Conservation (phyloP, 2,113 vertebrate species). For the Lonchura striata region DNA sequence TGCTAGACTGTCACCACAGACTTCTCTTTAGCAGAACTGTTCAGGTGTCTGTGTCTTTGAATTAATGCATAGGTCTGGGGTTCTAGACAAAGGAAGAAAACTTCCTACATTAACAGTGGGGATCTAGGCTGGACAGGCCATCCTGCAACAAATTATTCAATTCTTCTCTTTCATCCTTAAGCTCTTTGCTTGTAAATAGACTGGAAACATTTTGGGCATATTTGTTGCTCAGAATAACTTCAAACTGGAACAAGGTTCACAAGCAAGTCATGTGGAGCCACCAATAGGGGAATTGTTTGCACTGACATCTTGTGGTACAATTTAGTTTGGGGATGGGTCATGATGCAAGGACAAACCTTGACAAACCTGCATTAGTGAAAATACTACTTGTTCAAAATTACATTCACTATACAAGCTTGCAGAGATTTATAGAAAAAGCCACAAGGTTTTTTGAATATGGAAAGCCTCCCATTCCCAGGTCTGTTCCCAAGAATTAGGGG, state of each 20-base stretch:
- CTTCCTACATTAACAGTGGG: background rate
- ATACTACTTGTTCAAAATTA: background rate
- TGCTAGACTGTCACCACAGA: background rate
- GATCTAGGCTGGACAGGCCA: background rate
- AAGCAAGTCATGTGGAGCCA: background rate
- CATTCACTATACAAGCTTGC: background rate
- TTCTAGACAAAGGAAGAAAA: background rate
- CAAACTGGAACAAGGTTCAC: background rate
- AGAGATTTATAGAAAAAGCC: background rate
- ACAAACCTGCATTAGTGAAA: background rate
- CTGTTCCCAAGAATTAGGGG: background rate
- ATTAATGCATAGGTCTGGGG: background rate
- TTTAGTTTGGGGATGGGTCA: background rate
- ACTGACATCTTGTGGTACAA: conserved; percentile 41
- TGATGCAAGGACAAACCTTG: background rate
- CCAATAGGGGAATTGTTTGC: background rate
- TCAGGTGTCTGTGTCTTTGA: background rate
- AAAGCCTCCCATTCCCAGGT: background rate
- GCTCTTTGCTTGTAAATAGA: background rate
- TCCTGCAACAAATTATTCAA: background rate
- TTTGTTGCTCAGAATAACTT: background rate
- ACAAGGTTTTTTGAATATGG: background rate
- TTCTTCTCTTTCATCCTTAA: background rate
- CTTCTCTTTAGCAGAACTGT: background rate
- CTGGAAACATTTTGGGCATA: background rate